phyloP scores from a whole-genome alignment of 2,888 invertebrate species.

The Cerastis rubricosa region DNA sequence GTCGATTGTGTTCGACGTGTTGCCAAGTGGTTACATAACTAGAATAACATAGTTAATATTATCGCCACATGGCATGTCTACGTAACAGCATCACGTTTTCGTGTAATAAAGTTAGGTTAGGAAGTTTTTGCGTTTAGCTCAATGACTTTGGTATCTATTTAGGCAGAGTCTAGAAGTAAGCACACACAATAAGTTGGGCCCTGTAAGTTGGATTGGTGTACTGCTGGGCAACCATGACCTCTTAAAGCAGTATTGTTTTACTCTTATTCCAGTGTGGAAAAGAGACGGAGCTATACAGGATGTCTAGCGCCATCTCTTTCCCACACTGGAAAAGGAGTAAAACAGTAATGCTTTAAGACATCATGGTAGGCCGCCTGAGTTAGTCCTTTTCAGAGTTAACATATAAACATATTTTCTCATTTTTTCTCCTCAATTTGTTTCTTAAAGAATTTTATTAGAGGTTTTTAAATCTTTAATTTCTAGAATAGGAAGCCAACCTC shows the following conservation, averaged over 20 bases:
- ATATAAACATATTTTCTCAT: background rate
- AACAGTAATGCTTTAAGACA: too few species aligned
- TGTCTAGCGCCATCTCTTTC: too few species aligned
- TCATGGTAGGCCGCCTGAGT: too few species aligned
- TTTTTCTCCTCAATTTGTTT: background rate
- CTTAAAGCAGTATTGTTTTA: too few species aligned
- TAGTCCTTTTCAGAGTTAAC: background rate
- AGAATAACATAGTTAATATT: slow-evolving; percentile 22
- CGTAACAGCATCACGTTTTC: slow-evolving; percentile 33
- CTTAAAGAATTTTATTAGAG: background rate
- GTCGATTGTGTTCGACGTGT: slow-evolving; percentile 33
- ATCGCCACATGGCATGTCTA: slow-evolving; percentile 29
- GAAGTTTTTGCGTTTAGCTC: background rate
- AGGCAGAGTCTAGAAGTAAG: too few species aligned
- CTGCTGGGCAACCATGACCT: too few species aligned
- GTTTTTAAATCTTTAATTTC: background rate
- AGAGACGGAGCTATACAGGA: too few species aligned
- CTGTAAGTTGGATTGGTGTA: background rate
- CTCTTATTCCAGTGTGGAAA: too few species aligned
- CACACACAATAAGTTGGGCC: background rate
- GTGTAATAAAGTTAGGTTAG: slow-evolving; percentile 19
- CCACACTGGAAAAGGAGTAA: too few species aligned
- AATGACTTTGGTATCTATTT: background rate
- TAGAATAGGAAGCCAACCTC: background rate
- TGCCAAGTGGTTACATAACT: slow-evolving; percentile 57